Conservation (phyloP, 2,888 invertebrate genomes). For the Eretmocerus hayati region DNA sequence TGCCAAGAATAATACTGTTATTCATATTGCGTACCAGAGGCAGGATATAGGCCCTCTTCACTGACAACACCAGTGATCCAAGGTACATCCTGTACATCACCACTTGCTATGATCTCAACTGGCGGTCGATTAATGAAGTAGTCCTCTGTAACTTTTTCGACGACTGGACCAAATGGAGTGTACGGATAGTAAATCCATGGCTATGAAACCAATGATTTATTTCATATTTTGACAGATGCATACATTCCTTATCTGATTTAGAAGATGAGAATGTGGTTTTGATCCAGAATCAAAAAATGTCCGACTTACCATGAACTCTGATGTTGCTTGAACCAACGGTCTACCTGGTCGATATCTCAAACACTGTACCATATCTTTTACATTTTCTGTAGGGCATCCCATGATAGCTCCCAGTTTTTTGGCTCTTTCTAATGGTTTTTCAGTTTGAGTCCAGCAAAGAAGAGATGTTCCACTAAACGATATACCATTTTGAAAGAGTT, state of each 20-base stretch:
- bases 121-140: constrained; percentile 65
- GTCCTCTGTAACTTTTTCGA: constrained; percentile 54
- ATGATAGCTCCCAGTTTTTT: constrained; percentile 54
- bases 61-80: constrained; percentile 63
- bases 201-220: constrained; percentile 41
- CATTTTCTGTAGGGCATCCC: constrained; percentile 56
- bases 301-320: constrained; percentile 52
- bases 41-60: constrained; percentile 70
- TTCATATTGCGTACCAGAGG: constrained; percentile 55
- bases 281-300: background rate
- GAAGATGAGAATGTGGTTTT: background rate
- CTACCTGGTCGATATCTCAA: constrained; percentile 56
- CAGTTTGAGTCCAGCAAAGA: constrained; percentile 46
- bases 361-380: constrained; percentile 57
- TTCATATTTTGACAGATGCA: background rate
- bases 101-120: constrained; percentile 54
- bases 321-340: constrained; percentile 54
- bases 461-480: constrained; percentile 67
- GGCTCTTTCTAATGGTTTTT: constrained; percentile 53
- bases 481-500: constrained; percentile 53
- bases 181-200: constrained; percentile 61
- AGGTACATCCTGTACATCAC: constrained; percentile 59
- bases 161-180: constrained; percentile 66
- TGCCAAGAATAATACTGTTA: background rate
- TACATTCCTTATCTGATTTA: constrained; percentile 1